phyloP scores from a whole-genome alignment of 2,888 invertebrate genomes.

The Diadromus collaris region DNA sequence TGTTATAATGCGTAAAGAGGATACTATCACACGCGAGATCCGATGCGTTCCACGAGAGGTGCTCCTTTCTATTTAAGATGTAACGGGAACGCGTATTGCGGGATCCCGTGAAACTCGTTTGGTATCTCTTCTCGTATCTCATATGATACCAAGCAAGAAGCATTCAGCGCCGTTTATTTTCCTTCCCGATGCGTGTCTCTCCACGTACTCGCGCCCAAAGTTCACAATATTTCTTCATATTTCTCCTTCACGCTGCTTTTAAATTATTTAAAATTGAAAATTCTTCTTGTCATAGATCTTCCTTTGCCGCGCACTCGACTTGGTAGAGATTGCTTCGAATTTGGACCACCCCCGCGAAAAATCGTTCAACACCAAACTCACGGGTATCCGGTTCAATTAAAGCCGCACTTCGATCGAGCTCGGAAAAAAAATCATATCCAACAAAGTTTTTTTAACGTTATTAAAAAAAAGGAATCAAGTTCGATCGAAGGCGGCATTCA shows the following conservation, averaged over 20 bases:
- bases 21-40: slow-evolving; percentile 23
- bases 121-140: slow-evolving; percentile 53
- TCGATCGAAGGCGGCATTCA: slow-evolving; percentile 71
- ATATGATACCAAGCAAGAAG: slow-evolving; percentile 34
- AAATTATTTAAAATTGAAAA: slow-evolving; percentile 1
- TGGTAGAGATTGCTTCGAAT: slow-evolving; percentile 25
- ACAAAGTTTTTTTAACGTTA: slow-evolving; percentile 3
- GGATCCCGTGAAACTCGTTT: slow-evolving; percentile 52
- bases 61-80: slow-evolving; percentile 35
- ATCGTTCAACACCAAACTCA: slow-evolving; percentile 47
- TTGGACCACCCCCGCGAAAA: slow-evolving; percentile 72
- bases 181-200: neutral
- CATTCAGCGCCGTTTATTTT: slow-evolving; percentile 32
- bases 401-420: slow-evolving; percentile 73
- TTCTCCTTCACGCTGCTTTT: slow-evolving; percentile 13
- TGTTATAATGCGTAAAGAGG: slow-evolving; percentile 5
- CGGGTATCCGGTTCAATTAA: slow-evolving; percentile 72
- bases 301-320: slow-evolving; percentile 40
- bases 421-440: slow-evolving; percentile 6
- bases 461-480: slow-evolving; percentile 17
- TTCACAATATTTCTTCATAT: slow-evolving; percentile 6
- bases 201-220: slow-evolving; percentile 20
- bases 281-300: neutral
- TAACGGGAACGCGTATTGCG: slow-evolving; percentile 51
- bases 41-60: slow-evolving; percentile 17